Evolutionary conservation across 2,113 vertebrate species (phyloP), one percentile per base, ranked within the genome.

Genomic region (Rissa tridactyla): DNA sequence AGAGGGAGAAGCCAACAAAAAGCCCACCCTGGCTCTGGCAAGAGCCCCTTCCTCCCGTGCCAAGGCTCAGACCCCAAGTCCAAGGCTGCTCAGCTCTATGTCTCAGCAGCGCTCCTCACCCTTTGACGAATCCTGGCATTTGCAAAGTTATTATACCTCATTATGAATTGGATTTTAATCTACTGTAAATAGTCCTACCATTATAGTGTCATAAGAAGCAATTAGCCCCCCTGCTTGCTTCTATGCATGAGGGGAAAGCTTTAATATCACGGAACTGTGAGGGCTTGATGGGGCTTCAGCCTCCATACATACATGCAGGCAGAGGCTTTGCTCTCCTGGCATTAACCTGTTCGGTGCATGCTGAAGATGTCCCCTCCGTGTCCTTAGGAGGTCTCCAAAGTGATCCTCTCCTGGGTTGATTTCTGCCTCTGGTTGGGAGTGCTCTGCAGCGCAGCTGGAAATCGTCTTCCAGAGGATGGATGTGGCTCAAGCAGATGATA

Each of bases 81-180:
- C 26, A 25, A 66, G 77, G 85, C 88, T 32, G 52, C 55, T 85
- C 19, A 5, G 38, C 60, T 78, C 36, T 9, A 64, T 49, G 72
- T 16, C 26, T 92, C 58, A 6, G 25, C 3, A 3, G 42, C 3
- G 3, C 65, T 94, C 84, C 91, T 95, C 91, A 82, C 95, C 90
- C 93, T 97, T 78, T 62, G 90, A 94, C 84, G 61, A 96, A 97
- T 97, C 94, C 92, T 96, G 88, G 96, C 96, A 55, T 87, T 82
- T 94, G 93, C 55, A 20, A 97, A 97, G 92, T 97, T 93, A 96
- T 96, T 94, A 97, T 84, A 96, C 87, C 95, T 96, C 94, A 90
- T 97, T 96, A 97, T 82, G 92, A 94, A 98, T 96, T 97, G 98
- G 97, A 97, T 98, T 98, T 98, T 98, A 98, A 98, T 98, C 97